A percentile compares a stretch with the other conserved stretches of the same genome.
Evolutionary conservation across 2,888 invertebrate genomes (phyloP).

Genomic region (Yponomeuta plumbellus): DNA sequence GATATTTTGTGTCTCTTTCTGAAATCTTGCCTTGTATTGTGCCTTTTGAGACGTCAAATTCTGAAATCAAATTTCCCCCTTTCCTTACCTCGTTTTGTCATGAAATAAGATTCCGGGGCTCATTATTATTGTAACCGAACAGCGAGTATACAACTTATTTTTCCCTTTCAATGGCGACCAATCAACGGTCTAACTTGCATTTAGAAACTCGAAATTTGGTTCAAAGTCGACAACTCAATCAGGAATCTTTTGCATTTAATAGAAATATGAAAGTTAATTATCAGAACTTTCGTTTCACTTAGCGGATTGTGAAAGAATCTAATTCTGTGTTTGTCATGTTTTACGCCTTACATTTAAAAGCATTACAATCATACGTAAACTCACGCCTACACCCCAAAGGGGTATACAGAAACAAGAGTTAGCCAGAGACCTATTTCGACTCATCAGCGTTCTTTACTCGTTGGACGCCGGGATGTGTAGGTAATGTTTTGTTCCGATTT

Average conservation of each 20-base stretch:
- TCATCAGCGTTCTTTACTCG: too few relatives aligned
- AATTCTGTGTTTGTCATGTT: background rate
- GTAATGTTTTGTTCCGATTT: too few relatives aligned
- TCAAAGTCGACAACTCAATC: slow-evolving; percentile 59
- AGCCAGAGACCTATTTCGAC: too few relatives aligned
- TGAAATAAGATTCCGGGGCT: background rate
- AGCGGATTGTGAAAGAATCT: background rate
- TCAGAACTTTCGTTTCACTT: background rate
- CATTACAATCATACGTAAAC: too few relatives aligned
- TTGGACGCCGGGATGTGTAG: too few relatives aligned
- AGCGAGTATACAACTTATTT: background rate
- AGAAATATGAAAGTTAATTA: slow-evolving; percentile 44
- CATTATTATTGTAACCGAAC: background rate
- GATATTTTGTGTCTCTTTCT: too few relatives aligned
- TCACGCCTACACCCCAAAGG: too few relatives aligned
- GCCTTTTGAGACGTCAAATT: background rate
- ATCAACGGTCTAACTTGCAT: slow-evolving; percentile 16
- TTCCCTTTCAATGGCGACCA: slow-evolving; percentile 11
- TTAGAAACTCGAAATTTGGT: slow-evolving; percentile 22
- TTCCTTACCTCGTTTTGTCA: background rate
- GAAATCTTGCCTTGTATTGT: background rate
- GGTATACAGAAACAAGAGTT: too few relatives aligned
- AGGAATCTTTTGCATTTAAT: slow-evolving; percentile 47
- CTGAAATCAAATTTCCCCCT: background rate
- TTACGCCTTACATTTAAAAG: background rate